Conservation (phyloP, 2,113 vertebrate species). For the Dryoscopus gambensis region DNA sequence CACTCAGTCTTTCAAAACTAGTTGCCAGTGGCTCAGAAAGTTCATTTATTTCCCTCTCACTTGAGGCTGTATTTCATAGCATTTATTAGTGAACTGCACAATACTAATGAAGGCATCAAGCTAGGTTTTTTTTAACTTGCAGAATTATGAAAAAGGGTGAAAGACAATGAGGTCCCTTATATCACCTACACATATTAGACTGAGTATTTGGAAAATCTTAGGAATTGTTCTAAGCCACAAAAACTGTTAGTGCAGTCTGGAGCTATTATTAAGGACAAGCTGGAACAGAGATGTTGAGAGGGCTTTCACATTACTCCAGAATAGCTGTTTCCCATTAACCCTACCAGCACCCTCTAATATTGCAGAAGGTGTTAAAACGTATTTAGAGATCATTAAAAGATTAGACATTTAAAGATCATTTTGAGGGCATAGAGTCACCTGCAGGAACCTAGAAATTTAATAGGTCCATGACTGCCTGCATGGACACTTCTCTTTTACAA, state of each 20-base stretch:
- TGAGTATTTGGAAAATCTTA: background rate
- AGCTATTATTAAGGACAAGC: background rate
- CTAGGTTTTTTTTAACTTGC: rapidly evolving
- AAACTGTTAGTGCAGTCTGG: background rate
- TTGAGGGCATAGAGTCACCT: background rate
- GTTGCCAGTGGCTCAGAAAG: background rate
- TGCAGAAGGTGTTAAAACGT: background rate
- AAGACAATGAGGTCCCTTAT: background rate
- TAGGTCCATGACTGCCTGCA: background rate
- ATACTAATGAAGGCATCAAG: background rate
- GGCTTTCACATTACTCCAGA: background rate
- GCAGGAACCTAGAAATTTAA: background rate
- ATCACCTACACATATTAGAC: background rate
- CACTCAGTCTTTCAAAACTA: background rate
- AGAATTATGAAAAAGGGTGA: background rate
- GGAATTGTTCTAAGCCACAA: background rate
- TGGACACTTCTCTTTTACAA: background rate
- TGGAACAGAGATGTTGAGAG: background rate
- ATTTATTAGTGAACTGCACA: background rate
- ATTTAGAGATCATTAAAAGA: background rate
- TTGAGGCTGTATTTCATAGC: background rate
- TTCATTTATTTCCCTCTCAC: background rate
- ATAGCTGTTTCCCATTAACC: background rate
- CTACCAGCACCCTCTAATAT: background rate
- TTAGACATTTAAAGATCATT: background rate